These are phyloP conservation scores for Lepidiolamprologus cunningtoni DNA, from an alignment of 2,113 vertebrate species.

Conservation along the genomic window DNA sequence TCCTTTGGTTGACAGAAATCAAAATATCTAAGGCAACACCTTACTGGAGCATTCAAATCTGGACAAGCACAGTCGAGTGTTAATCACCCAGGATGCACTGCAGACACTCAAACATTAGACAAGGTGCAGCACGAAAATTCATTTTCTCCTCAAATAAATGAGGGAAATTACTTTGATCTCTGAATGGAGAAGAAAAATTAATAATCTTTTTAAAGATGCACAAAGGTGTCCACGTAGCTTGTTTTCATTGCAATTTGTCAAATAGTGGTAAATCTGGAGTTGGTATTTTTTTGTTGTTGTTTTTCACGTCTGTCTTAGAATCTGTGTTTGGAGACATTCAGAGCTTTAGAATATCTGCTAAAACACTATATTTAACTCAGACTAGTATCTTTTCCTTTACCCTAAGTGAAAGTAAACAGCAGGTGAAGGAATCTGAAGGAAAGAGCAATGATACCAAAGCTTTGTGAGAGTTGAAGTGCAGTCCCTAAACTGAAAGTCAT, in stretches of 20 bases:
- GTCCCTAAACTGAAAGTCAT: not conserved
- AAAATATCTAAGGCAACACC: constrained; percentile 41
- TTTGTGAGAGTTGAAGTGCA: not conserved
- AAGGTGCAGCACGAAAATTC: constrained; percentile 13
- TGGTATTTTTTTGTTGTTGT: not conserved
- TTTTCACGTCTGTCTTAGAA: not conserved
- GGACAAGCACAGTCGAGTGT: constrained; percentile 48
- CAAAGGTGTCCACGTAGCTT: not conserved
- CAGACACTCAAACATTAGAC: constrained; percentile 38
- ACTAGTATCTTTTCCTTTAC: not conserved
- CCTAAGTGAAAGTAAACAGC: not conserved
- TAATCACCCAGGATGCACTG: constrained; percentile 55
- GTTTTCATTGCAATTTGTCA: not conserved
- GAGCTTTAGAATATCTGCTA: not conserved
- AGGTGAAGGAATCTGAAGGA: not conserved
- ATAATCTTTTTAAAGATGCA: not conserved
- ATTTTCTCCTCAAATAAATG: constrained; percentile 53
- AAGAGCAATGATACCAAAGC: not conserved
- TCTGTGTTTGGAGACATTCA: not conserved
- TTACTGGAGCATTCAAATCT: constrained; percentile 65
- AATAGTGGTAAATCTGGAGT: not conserved
- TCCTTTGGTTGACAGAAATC: not conserved
- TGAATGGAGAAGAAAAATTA: not conserved
- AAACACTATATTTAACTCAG: not conserved
- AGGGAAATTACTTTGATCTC: constrained; percentile 39